These are phyloP conservation scores for Cranoglanis bouderius DNA, from an alignment of 2,113 vertebrate genomes.

Conservation along the genomic window DNA sequence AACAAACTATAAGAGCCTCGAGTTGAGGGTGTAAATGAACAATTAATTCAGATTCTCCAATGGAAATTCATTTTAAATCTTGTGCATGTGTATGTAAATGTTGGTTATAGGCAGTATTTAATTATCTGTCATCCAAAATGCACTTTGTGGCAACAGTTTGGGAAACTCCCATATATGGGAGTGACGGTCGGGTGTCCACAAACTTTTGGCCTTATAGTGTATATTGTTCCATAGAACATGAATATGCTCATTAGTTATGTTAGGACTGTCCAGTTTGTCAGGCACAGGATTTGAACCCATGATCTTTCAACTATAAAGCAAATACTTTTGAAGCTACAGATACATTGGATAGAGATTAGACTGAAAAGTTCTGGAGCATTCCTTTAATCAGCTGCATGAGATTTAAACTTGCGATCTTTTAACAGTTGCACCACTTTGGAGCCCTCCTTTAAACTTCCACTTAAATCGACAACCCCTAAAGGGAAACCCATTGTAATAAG, in stretches of 20 bases:
- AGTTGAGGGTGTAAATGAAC: no score
- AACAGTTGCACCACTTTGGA: not conserved
- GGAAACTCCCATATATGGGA: not conserved
- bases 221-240: not conserved
- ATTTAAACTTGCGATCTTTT: not conserved
- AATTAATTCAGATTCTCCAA: no score
- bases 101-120: no score
- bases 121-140: no score
- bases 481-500: not conserved
- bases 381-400: not conserved
- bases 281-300: not conserved
- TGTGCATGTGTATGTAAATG: no score
- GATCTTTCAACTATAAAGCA: not conserved
- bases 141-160: not conserved
- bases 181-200: not conserved
- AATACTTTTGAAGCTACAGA: not conserved
- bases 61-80: no score
- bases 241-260: not conserved
- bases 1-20: no score
- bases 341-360: no score
- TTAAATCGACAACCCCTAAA: not conserved
- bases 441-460: not conserved
- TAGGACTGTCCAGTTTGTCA: not conserved
- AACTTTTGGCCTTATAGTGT: not conserved
- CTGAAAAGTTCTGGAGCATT: not conserved